These are phyloP conservation scores for Caenorhabditis sulstoni DNA, from an alignment of 2,888 invertebrate genomes.

Conservation along the genomic window DNA sequence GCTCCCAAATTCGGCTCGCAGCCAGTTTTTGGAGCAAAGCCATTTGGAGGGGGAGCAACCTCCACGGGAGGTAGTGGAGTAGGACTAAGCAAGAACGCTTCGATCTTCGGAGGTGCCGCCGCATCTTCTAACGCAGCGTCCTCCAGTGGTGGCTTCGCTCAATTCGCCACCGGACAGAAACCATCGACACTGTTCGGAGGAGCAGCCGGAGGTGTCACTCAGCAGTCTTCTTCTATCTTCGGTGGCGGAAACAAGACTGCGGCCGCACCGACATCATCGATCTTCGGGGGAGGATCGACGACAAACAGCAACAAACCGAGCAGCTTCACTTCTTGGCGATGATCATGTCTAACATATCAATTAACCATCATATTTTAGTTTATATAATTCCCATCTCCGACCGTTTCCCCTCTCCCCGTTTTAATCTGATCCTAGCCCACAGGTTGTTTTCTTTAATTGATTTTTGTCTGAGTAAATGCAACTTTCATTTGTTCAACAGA, in stretches of 20 bases:
- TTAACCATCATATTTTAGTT: slow-evolving; percentile 31
- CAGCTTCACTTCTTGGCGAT: slow-evolving; percentile 53
- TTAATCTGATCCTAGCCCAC: slow-evolving; percentile 20
- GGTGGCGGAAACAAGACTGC: slow-evolving; percentile 39
- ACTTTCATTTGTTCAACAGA: no score
- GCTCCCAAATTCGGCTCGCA: slow-evolving; percentile 51
- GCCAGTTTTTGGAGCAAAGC: slow-evolving; percentile 46
- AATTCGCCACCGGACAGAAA: slow-evolving; percentile 37
- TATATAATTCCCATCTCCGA: neutral
- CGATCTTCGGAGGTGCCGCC: slow-evolving; percentile 48
- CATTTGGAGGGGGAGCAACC: no score
- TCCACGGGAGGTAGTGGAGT: slow-evolving; percentile 29
- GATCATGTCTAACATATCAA: slow-evolving; percentile 33
- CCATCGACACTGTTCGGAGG: slow-evolving; percentile 46
- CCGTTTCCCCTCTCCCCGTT: slow-evolving; percentile 14
- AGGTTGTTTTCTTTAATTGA: slow-evolving; percentile 10
- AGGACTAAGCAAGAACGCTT: slow-evolving; percentile 50
- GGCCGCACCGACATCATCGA: slow-evolving; percentile 26
- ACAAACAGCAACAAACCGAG: slow-evolving; percentile 31
- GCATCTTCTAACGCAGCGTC: slow-evolving; percentile 1
- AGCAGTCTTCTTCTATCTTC: slow-evolving; percentile 41
- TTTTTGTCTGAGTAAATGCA: neutral
- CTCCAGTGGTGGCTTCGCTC: slow-evolving; percentile 43
- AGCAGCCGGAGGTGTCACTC: slow-evolving; percentile 15
- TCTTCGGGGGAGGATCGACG: slow-evolving; percentile 54